Evolutionary conservation across 2,797 vertebrate genomes (phyloP), one percentile per base, ranked within the genome.

Genomic region (Spinus pinus): DNA sequence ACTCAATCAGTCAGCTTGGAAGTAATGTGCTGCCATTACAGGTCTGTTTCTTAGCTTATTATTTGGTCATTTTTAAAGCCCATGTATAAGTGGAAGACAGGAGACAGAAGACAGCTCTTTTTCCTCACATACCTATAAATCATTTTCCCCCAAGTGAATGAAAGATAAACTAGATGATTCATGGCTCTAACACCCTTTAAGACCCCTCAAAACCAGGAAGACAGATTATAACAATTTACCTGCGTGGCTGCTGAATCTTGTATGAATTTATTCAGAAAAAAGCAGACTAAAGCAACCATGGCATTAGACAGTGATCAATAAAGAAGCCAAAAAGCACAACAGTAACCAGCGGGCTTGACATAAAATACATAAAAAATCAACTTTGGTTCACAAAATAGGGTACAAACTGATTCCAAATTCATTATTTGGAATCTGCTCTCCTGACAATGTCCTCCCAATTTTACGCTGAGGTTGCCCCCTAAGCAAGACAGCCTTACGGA

Each of bases 391-490:
- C 20, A 30, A 79, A 83, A 64, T 46, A 46, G 0, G 0, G 7
- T 14, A 50, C 28, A 57, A 61, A 81, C 31, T 37, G 16, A 35
- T 27, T 10, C 9, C 56, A 17, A 39, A 15, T 80, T 77, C 31
- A 82, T 35, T 13, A 47, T 22, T 9, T 66, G 31, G 10, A 14
- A 41, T 54, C 47, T 70, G 24, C 20, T 72, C 4, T 12, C 11
- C 28, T 0, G 1, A 74, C n/a, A 88, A 27, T 7, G 35, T 12
- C 7, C 1, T 62, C 16, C 7, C 21, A 65, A 1, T 69, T 67
- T 83, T 64, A n/a, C 0, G 0, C 2, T 28, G 22, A 78, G 27
- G 21, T 44, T 5, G 2, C 0, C 5, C 5, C 3, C 2, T 0
- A 20, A 22, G 19, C 6, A 81, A 72, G 33, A 5, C 13, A 74